phyloP scores from a whole-genome alignment of 2,113 vertebrate species.

The Oceanodroma tethys region DNA sequence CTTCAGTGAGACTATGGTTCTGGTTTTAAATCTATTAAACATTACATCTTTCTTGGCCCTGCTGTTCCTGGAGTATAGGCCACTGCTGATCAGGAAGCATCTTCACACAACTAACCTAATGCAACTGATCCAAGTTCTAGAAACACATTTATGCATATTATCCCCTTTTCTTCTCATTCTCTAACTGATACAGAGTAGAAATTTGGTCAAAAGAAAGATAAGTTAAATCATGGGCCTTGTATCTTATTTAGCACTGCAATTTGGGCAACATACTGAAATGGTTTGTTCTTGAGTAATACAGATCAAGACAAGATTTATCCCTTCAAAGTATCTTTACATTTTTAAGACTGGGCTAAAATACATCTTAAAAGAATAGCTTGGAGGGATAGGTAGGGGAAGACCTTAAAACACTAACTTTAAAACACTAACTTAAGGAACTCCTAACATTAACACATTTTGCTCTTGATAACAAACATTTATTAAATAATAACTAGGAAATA shows the following conservation, averaged over 20 bases:
- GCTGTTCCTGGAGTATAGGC: not conserved
- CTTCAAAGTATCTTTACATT: not conserved
- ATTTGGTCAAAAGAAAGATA: not conserved
- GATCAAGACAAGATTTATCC: not conserved
- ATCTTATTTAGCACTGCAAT: not conserved
- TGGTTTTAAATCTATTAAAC: not conserved
- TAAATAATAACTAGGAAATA: not conserved
- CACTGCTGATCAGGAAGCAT: not conserved
- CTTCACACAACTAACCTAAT: not conserved
- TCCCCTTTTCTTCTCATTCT: not conserved
- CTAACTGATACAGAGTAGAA: not conserved
- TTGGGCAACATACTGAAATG: not conserved
- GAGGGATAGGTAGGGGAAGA: not conserved
- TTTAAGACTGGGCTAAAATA: not conserved
- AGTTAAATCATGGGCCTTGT: not conserved
- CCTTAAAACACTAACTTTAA: not conserved
- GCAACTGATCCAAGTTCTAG: not conserved
- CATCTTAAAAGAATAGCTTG: not conserved
- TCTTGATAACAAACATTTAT: not conserved
- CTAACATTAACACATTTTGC: not conserved
- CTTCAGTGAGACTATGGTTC: not conserved
- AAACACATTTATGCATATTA: not conserved
- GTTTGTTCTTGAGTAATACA: not conserved
- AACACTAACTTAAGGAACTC: not conserved
- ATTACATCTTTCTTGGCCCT: not conserved